These are phyloP conservation scores for Gavia stellata DNA, from an alignment of 2,113 vertebrate species.

Conservation along the genomic window DNA sequence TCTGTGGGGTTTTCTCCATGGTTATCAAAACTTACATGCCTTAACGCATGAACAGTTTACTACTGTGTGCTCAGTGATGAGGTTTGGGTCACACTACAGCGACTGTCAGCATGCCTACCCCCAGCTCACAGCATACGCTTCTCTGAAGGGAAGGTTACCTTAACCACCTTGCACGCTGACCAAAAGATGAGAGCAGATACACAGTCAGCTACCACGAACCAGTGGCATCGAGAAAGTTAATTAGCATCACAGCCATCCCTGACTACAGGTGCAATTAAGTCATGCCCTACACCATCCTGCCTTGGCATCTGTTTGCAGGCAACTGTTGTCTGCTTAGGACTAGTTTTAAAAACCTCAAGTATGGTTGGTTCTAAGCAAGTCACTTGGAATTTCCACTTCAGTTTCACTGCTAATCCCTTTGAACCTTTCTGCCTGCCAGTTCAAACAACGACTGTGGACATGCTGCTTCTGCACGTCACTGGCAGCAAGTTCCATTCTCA, in stretches of 20 bases:
- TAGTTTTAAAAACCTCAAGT: background rate
- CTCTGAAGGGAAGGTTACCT: background rate
- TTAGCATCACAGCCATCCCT: background rate
- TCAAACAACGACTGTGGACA: rapidly evolving
- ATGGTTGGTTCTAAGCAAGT: background rate
- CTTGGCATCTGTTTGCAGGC: background rate
- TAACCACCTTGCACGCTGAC: rapidly evolving
- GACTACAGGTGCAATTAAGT: background rate
- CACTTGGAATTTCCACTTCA: background rate
- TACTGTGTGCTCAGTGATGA: rapidly evolving
- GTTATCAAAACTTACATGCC: background rate
- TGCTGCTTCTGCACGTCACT: rapidly evolving
- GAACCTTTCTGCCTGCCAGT: background rate
- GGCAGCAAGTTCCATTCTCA: no score
- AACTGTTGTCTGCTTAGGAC: background rate
- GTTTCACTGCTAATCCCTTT: rapidly evolving
- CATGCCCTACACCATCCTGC: background rate
- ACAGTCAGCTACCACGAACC: background rate
- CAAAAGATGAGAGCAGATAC: rapidly evolving
- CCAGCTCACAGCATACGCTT: background rate
- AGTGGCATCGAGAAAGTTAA: background rate
- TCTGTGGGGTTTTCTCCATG: background rate
- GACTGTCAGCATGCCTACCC: rapidly evolving
- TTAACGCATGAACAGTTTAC: rapidly evolving
- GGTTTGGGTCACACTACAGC: background rate